A percentile compares a stretch with the other conserved stretches of the same genome.
Evolutionary conservation across 2,797 vertebrate genomes (phyloP).

Genomic region (Oophaga sylvatica): DNA sequence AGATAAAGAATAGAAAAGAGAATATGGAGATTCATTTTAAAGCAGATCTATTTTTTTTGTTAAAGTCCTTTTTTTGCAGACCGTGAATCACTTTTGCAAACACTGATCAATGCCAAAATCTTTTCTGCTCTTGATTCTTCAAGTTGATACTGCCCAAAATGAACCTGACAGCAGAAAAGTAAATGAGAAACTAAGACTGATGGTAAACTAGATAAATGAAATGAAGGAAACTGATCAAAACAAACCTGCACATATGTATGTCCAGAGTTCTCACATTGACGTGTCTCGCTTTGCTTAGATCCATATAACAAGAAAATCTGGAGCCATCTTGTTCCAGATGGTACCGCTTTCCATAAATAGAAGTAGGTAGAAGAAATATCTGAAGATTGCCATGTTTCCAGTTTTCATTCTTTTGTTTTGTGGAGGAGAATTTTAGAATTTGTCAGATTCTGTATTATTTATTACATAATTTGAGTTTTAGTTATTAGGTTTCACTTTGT

Average conservation of each 20-base stretch:
- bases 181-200: slow-evolving; percentile 11
- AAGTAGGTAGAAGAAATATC: not conserved
- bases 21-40: not conserved
- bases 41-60: not conserved
- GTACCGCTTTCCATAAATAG: slow-evolving; percentile 13
- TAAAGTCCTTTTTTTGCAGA: not conserved
- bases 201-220: slow-evolving; percentile 19
- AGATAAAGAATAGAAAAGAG: too few species aligned
- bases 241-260: slow-evolving; percentile 19
- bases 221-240: slow-evolving; percentile 19
- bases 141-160: not conserved
- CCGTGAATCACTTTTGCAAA: not conserved
- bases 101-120: not conserved
- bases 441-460: not conserved
- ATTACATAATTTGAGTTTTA: too few species aligned
- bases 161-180: slow-evolving; percentile 21
- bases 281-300: slow-evolving; percentile 5
- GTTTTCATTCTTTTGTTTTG: not conserved
- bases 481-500: not conserved
- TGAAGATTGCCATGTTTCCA: not conserved
- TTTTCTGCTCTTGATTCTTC: not conserved
- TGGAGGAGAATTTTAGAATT: not conserved
- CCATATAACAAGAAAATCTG: slow-evolving; percentile 26
- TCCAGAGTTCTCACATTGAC: slow-evolving; percentile 10
- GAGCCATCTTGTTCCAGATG: slow-evolving; percentile 24